Percentiles rank a stretch among this genome's conserved stretches.
Evolutionary conservation across 2,888 invertebrate species (phyloP).

Genomic region (Luffia ferchaultella): DNA sequence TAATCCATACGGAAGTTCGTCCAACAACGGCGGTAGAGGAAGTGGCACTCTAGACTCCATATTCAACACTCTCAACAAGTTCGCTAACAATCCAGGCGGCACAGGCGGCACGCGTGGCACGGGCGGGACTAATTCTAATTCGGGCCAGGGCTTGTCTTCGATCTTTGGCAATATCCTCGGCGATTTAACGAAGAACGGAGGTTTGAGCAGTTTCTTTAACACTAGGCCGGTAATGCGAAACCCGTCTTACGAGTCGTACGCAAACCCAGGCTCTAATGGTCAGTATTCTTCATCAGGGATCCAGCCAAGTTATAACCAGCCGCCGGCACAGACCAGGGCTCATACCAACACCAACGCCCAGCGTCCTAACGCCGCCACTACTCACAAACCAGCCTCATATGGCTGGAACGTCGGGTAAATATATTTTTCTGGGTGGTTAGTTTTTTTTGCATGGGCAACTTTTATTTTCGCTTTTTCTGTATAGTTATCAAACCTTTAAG

Average conservation of each 20-base stretch:
- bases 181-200: constrained; percentile 40
- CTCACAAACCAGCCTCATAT: constrained; percentile 43
- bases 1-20: constrained; percentile 21
- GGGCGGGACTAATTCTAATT: constrained; percentile 9
- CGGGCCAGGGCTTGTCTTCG: constrained; percentile 30
- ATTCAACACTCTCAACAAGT: constrained; percentile 33
- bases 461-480: too few relatives aligned
- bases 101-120: constrained; percentile 16
- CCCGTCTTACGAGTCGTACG: constrained; percentile 46
- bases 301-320: constrained; percentile 35
- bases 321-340: constrained; percentile 35
- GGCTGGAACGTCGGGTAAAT: constrained; percentile 62
- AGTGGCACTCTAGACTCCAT: constrained; percentile 33
- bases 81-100: constrained; percentile 24
- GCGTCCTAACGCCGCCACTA: constrained; percentile 30
- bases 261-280: constrained; percentile 27
- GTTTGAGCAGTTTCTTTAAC: constrained; percentile 36
- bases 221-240: constrained; percentile 55
- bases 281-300: constrained; percentile 49
- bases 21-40: constrained; percentile 18
- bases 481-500: too few relatives aligned
- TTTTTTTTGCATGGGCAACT: too few relatives aligned
- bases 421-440: too few relatives aligned
- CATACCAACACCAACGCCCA: constrained; percentile 27
- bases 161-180: constrained; percentile 47